These are phyloP conservation scores for Penaeus monodon DNA, from an alignment of 2,888 invertebrate genomes.

Conservation along the genomic window DNA sequence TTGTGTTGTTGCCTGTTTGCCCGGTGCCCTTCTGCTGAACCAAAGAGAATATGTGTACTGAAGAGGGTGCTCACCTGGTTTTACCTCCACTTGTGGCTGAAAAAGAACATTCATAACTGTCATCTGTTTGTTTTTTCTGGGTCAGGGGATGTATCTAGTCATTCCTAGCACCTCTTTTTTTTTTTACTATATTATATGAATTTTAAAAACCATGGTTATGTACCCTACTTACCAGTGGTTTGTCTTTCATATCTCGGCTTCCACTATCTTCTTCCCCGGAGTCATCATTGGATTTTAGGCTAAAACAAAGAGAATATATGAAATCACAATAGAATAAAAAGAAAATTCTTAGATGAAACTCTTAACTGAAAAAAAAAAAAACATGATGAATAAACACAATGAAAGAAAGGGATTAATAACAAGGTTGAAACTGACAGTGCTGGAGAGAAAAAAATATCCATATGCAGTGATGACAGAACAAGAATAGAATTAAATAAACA, in stretches of 20 bases:
- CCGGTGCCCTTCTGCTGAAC: slow-evolving; percentile 79
- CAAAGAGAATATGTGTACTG: slow-evolving; percentile 95
- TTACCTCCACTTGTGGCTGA: slow-evolving; percentile 58
- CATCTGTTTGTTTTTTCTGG: not conserved
- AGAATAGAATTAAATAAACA: too few species aligned
- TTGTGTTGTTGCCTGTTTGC: slow-evolving; percentile 73
- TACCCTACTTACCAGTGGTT: slow-evolving; percentile 34
- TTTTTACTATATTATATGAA: not conserved
- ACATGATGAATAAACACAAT: too few species aligned
- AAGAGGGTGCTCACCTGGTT: slow-evolving; percentile 80
- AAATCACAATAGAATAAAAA: too few species aligned
- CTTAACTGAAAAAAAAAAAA: too few species aligned
- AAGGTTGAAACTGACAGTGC: too few species aligned
- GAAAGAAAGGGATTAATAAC: too few species aligned
- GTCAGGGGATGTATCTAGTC: not conserved
- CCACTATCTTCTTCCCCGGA: slow-evolving; percentile 52
- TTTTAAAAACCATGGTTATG: not conserved
- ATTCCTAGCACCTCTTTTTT: not conserved
- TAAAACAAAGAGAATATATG: too few species aligned
- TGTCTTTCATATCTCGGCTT: slow-evolving; percentile 39
- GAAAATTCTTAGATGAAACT: too few species aligned
- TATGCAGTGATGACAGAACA: too few species aligned
- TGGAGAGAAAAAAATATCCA: too few species aligned
- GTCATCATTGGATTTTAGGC: slow-evolving; percentile 55
- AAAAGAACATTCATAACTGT: not conserved